These are phyloP conservation scores for Xylota segnis DNA, from an alignment of 2,888 invertebrate species.

Conservation along the genomic window DNA sequence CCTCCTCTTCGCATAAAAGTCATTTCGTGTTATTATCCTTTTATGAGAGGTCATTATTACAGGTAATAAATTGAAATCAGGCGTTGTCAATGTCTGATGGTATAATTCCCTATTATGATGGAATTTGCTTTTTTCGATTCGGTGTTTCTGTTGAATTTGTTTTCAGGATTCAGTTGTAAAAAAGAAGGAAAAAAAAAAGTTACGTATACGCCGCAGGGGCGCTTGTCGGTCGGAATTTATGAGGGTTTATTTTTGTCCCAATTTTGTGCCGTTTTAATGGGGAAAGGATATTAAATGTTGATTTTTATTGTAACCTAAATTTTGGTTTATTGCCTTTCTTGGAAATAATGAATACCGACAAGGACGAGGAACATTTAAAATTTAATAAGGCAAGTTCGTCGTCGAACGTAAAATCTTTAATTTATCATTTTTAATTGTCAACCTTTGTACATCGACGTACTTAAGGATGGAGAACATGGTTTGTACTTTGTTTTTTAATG, in stretches of 20 bases:
- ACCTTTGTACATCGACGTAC: not conserved
- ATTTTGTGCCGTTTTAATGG: constrained; percentile 45
- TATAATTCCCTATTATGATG: constrained; percentile 33
- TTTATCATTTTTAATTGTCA: constrained; percentile 11
- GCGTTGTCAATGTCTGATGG: constrained; percentile 58
- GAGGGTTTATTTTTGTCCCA: constrained; percentile 56
- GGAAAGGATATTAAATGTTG: constrained; percentile 52
- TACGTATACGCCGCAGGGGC: constrained; percentile 63
- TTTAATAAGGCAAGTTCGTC: constrained; percentile 35
- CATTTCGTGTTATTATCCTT: constrained; percentile 64
- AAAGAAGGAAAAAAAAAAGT: constrained; percentile 54
- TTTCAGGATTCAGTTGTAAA: constrained; percentile 22
- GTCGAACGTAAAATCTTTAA: constrained; percentile 1
- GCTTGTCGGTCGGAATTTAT: constrained; percentile 39
- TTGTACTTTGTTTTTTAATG: not conserved
- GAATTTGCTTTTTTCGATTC: constrained; percentile 7
- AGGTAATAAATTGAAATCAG: constrained; percentile 72
- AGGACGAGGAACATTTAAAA: constrained; percentile 20
- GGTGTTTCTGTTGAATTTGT: constrained; percentile 10
- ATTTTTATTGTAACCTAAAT: constrained; percentile 62
- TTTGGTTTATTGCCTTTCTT: constrained; percentile 59
- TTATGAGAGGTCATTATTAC: constrained; percentile 57
- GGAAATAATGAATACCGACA: constrained; percentile 30
- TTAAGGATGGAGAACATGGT: not conserved
- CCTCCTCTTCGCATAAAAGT: constrained; percentile 20